These are phyloP conservation scores for Chironomus tepperi DNA, from an alignment of 1,140 invertebrate genomes.

Conservation along the genomic window DNA sequence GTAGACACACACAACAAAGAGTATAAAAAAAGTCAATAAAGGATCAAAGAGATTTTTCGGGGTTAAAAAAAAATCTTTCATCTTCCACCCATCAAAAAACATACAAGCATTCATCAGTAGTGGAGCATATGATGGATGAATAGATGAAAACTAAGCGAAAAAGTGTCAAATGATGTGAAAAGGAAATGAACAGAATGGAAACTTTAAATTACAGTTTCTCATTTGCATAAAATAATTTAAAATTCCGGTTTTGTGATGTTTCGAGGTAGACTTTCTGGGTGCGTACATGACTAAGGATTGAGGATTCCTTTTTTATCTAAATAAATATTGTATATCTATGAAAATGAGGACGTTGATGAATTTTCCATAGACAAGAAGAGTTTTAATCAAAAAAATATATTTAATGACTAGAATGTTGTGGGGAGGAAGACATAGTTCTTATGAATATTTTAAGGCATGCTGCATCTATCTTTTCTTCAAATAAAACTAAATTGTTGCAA, in stretches of 20 bases:
- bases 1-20: not conserved
- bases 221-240: not conserved
- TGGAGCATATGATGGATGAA: not conserved
- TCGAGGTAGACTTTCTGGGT: not conserved
- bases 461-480: no score
- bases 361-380: no score
- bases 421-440: no score
- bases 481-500: no score
- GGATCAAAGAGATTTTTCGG: conserved; percentile 13
- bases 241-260: not conserved
- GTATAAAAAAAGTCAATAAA: not conserved
- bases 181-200: not conserved
- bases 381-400: no score
- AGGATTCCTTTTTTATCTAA: no score
- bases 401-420: no score
- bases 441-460: no score
- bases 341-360: no score
- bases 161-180: not conserved
- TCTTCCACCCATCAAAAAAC: not conserved
- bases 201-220: not conserved
- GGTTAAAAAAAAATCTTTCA: not conserved
- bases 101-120: not conserved
- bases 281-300: no score
- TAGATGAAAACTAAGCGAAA: no score
- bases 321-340: no score